Evolutionary conservation across 2,888 invertebrate species (phyloP), one percentile per base, ranked within the genome.

Genomic region (Hydropsyche betteni): DNA sequence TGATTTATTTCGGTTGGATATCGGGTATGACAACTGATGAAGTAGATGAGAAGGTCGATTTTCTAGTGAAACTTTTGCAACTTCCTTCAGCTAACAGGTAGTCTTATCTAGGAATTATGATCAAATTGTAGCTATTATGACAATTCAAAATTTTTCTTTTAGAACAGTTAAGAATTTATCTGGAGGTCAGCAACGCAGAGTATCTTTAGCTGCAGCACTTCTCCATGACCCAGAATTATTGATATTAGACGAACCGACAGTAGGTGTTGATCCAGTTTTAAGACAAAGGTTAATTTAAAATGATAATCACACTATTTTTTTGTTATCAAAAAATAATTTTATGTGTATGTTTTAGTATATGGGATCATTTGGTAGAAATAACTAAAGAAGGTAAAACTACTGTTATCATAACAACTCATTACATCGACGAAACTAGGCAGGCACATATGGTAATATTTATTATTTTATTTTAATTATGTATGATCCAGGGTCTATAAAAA

Each of bases 201-300:
- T 96, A 2, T 97, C 97, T 0, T 89, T 97, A 80, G 95, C 96
- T 0, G 94, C 95, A 0, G 95, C 97, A 0, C 86, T 97, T 44
- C 87, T 97, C 58, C 95, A 97, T 80, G 93, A 95, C 78, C 97
- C 97, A 0, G 95, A 96, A 82, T 87, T 97, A 44, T 85, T 97
- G 77, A 97, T 97, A 81, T 86, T 97, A 75, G 97, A 97, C 82
- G 97, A 97, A 82, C 97, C 97, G 0, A 97, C 97, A 0, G 97
- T 96, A 14, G 97, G 97, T 51, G 94, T 97, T 1, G 97, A 97
- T 85, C 97, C 97, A 0, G 90, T 97, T 51, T 85, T 97, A 10
- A 87, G 95, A 78, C 93, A 95, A 83, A 93, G 88, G 91, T 91
- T 83, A 7, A 2, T 61, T 61, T 16, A 33, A 2, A 7, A 2